Conservation (phyloP, 2,113 vertebrate genomes). For the Daboia siamensis region DNA sequence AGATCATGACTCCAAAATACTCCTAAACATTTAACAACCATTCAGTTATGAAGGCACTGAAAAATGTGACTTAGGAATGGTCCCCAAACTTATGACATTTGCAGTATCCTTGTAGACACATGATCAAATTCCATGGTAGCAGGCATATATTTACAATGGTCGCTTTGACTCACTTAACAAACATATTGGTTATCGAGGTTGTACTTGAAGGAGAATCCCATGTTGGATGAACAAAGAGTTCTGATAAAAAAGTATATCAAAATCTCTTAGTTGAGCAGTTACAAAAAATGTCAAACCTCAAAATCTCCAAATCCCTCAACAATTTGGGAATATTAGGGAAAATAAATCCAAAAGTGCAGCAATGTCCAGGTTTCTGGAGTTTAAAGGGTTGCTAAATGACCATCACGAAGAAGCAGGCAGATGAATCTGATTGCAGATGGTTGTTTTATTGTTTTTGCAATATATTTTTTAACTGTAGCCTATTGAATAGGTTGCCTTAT, state of each 20-base stretch:
- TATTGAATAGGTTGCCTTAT: not conserved
- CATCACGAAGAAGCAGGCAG: not conserved
- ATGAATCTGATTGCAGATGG: not conserved
- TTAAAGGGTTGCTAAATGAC: not conserved
- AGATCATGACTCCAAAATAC: not conserved
- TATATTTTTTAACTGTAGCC: not conserved
- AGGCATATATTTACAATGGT: not conserved
- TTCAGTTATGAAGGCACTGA: not conserved
- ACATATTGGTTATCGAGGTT: not conserved
- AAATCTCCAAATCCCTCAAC: not conserved
- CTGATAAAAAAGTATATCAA: not conserved
- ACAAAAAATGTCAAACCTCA: not conserved
- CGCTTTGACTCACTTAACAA: not conserved
- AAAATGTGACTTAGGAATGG: not conserved
- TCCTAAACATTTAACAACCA: slow-evolving; percentile 2
- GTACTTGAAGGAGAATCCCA: not conserved
- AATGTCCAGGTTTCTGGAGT: not conserved
- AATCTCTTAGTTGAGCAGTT: not conserved
- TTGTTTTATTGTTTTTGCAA: not conserved
- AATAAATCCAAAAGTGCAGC: not conserved
- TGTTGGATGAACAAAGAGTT: not conserved
- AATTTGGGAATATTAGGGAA: not conserved
- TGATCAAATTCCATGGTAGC: not conserved
- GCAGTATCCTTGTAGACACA: not conserved
- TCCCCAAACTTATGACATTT: not conserved